These are phyloP conservation scores for Phalacrocorax brasilianus DNA, from an alignment of 2,113 vertebrate species.

Conservation along the genomic window DNA sequence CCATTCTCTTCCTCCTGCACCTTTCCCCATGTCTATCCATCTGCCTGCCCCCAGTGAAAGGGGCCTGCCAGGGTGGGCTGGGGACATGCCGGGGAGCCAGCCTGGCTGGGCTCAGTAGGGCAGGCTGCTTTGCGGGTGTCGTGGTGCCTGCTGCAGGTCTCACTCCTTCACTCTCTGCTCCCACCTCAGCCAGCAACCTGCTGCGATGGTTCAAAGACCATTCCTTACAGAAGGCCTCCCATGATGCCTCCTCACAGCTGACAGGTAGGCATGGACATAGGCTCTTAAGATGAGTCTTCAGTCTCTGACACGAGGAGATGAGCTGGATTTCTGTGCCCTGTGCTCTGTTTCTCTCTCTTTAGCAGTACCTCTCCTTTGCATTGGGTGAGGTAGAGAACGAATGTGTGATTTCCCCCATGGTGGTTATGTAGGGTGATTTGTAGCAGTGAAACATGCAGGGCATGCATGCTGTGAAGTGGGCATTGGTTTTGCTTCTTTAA, in stretches of 20 bases:
- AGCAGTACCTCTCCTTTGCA: neutral
- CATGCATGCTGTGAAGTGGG: neutral
- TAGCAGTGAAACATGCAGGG: neutral
- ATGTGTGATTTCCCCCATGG: neutral
- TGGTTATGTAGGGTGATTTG: neutral
- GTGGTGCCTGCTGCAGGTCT: neutral
- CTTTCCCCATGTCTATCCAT: accelerated
- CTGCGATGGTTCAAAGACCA: neutral
- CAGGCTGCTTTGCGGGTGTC: neutral
- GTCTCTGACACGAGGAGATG: neutral
- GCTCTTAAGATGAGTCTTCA: neutral
- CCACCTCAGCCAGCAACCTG: neutral
- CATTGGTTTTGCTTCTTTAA: neutral
- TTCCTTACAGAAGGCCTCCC: neutral
- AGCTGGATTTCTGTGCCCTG: neutral
- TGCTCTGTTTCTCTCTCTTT: neutral
- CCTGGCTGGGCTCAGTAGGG: neutral
- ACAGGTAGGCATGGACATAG: neutral
- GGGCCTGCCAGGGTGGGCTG: neutral
- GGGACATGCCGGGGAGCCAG: neutral
- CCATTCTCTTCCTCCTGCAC: neutral
- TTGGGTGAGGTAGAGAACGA: neutral
- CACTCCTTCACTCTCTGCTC: no score
- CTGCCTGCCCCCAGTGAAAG: neutral
- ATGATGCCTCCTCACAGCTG: neutral